Conservation (phyloP, 2,113 vertebrate genomes). For the Maylandia zebra region DNA sequence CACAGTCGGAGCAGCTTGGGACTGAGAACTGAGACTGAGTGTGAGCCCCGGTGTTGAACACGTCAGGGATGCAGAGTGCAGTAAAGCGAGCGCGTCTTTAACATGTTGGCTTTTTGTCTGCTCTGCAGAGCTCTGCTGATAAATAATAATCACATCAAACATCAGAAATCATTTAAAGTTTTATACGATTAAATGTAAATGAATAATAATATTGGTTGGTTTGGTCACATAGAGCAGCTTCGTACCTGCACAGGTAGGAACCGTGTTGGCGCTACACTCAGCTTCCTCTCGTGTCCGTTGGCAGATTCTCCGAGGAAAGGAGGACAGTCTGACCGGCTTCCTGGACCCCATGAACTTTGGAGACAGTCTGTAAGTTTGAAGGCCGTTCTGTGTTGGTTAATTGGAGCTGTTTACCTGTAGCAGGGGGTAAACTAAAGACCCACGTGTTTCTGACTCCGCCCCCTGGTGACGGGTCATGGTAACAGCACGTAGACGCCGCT, state of each 20-base stretch:
- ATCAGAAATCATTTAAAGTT: background rate
- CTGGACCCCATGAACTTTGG: constrained; percentile 89
- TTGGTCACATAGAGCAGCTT: background rate
- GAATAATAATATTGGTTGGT: rapidly evolving
- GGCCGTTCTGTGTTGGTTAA: background rate
- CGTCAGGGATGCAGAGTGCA: background rate
- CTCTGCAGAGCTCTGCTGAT: background rate
- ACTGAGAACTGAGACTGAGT: background rate
- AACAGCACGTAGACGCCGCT: background rate
- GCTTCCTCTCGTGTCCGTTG: background rate
- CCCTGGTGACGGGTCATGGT: background rate
- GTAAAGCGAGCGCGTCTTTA: background rate
- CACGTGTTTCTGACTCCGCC: background rate
- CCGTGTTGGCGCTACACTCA: background rate
- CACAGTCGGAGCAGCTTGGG: background rate
- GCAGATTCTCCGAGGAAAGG: constrained; percentile 88
- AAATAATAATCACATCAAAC: background rate
- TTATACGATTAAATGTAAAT: background rate
- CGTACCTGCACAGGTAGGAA: background rate
- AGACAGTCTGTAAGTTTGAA: constrained; percentile 84
- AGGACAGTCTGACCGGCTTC: constrained; percentile 86
- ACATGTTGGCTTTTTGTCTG: background rate
- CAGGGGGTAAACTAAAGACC: background rate
- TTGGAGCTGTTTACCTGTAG: background rate
- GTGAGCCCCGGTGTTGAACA: background rate